Percentiles rank a stretch among this genome's conserved stretches.
These are phyloP conservation scores for Poeciliopsis gracilis DNA, from an alignment of 2,797 vertebrate genomes.

Conservation along the genomic window DNA sequence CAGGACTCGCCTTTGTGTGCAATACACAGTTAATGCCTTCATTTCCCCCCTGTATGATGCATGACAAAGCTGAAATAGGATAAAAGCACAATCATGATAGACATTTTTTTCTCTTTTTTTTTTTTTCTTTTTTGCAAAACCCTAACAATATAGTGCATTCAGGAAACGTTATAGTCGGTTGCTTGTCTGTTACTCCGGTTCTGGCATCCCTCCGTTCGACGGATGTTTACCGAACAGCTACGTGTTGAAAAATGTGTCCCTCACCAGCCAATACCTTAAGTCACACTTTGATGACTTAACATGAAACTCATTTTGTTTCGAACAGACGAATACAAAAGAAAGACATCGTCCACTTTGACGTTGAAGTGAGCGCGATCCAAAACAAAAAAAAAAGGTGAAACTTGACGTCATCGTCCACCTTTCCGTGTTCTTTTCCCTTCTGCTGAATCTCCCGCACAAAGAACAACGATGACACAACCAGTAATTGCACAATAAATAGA, in stretches of 20 bases:
- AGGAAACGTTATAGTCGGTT: constrained; percentile 18
- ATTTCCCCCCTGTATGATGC: constrained; percentile 6
- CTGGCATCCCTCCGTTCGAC: neutral
- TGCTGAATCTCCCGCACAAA: constrained; percentile 14
- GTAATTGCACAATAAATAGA: constrained; percentile 36
- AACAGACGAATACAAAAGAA: neutral
- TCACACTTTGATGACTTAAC: constrained; percentile 1
- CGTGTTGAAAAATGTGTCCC: neutral
- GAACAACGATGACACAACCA: constrained; percentile 22
- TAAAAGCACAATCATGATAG: constrained; percentile 29
- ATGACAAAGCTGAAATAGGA: constrained; percentile 39
- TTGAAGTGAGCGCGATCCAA: constrained; percentile 6
- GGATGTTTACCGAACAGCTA: neutral
- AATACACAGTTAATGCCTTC: constrained; percentile 23
- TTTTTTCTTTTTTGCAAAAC: constrained; percentile 18
- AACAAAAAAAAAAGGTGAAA: constrained; percentile 19
- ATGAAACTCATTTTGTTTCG: neutral
- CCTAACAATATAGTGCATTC: constrained; percentile 38
- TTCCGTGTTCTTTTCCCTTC: constrained; percentile 21
- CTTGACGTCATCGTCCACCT: constrained; percentile 12
- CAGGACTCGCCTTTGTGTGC: constrained; percentile 26
- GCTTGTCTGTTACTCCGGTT: neutral
- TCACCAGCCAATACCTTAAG: neutral
- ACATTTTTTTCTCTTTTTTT: too few relatives aligned
- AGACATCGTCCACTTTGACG: constrained; percentile 12